Conservation (phyloP, 2,888 invertebrate genomes). For the Craniophora ligustri region DNA sequence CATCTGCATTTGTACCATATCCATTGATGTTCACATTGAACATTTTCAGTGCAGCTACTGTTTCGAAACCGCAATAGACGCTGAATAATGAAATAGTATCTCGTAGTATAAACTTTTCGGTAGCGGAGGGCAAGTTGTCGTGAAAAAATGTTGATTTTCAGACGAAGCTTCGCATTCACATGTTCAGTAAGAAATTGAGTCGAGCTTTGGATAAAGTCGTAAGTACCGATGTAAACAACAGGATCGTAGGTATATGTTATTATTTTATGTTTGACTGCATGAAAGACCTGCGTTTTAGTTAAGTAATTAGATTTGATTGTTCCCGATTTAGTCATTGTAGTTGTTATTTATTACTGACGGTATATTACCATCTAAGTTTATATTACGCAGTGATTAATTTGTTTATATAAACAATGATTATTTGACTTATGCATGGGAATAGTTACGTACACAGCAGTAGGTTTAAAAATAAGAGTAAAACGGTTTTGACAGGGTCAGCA, state of each 20-base stretch:
- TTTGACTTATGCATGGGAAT: too few species aligned
- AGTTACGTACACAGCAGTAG: too few species aligned
- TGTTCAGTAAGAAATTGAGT: slow-evolving; percentile 79
- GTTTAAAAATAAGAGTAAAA: too few species aligned
- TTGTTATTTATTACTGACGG: too few species aligned
- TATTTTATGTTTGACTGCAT: neutral
- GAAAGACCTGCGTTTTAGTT: too few species aligned
- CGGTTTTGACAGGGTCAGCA: too few species aligned
- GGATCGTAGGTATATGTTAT: slow-evolving; percentile 40
- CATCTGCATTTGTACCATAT: slow-evolving; percentile 42
- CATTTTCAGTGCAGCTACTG: neutral
- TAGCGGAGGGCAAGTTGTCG: slow-evolving; percentile 66
- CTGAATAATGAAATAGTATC: slow-evolving; percentile 16
- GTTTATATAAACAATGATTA: too few species aligned
- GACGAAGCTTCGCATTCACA: slow-evolving; percentile 69
- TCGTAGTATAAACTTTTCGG: slow-evolving; percentile 66
- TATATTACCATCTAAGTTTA: too few species aligned
- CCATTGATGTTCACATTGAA: slow-evolving; percentile 57
- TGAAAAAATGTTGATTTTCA: slow-evolving; percentile 82
- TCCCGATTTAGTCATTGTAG: too few species aligned
- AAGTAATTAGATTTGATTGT: too few species aligned
- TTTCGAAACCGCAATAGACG: slow-evolving; percentile 59
- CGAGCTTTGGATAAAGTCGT: slow-evolving; percentile 49
- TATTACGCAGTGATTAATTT: too few species aligned
- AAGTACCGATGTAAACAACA: slow-evolving; percentile 55